Evolutionary conservation across 2,888 invertebrate genomes (phyloP).

Genomic region (Willowsia nigromaculata): DNA sequence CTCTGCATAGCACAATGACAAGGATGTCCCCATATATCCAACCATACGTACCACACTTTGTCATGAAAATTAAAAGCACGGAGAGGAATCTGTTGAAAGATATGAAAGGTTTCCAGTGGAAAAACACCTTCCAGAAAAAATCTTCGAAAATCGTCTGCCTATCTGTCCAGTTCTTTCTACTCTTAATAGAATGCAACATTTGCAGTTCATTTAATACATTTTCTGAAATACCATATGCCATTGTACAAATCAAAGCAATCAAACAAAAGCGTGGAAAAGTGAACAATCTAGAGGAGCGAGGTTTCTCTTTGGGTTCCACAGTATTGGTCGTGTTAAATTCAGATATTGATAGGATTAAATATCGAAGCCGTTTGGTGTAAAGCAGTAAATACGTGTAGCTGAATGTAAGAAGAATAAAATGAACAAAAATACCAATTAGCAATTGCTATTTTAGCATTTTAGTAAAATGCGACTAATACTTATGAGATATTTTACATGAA

Average conservation of each 20-base stretch:
- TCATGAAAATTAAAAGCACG: background rate
- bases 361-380: background rate
- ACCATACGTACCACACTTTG: constrained; percentile 9
- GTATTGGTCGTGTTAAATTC: background rate
- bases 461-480: background rate
- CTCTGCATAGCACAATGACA: constrained; percentile 25
- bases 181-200: background rate
- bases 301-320: background rate
- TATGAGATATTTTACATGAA: background rate
- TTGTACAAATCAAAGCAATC: background rate
- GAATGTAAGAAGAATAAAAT: too few species aligned
- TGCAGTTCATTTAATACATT: background rate
- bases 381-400: background rate
- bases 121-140: background rate
- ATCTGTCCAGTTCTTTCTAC: too few species aligned
- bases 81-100: background rate
- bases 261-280: background rate
- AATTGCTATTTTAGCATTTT: background rate
- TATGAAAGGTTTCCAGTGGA: background rate
- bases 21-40: constrained; percentile 37
- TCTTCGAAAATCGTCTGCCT: background rate
- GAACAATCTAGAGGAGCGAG: too few species aligned
- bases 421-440: background rate
- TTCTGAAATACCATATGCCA: background rate
- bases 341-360: background rate